Conservation (phyloP, 2,888 invertebrate genomes). For the Microchrysa polita region DNA sequence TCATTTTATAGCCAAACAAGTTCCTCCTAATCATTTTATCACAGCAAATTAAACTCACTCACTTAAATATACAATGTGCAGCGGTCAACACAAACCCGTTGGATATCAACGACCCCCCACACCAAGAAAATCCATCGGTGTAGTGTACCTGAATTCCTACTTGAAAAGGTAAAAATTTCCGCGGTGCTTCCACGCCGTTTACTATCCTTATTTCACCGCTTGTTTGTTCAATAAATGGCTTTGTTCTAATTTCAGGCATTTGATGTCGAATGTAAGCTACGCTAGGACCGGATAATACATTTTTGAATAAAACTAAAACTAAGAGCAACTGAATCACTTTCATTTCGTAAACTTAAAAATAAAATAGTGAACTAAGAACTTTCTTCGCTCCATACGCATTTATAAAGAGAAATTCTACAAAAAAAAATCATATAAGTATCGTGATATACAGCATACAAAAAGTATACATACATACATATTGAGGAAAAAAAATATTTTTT, state of each 20-base stretch:
- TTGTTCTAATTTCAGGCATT: not conserved
- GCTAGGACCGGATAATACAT: not conserved
- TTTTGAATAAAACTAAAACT: not conserved
- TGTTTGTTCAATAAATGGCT: not conserved
- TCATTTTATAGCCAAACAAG: too few species aligned
- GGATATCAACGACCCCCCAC: slow-evolving; percentile 60
- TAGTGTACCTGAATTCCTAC: slow-evolving; percentile 56
- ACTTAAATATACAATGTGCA: slow-evolving; percentile 44
- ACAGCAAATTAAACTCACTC: too few species aligned
- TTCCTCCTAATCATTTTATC: too few species aligned
- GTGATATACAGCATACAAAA: too few species aligned
- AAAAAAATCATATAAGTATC: too few species aligned
- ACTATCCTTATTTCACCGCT: slow-evolving; percentile 23
- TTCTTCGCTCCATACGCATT: too few species aligned
- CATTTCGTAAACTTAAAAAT: not conserved
- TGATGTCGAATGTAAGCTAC: not conserved
- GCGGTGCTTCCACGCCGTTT: slow-evolving; percentile 35
- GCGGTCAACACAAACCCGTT: slow-evolving; percentile 55
- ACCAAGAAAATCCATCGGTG: slow-evolving; percentile 51
- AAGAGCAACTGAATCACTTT: not conserved
- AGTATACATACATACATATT: too few species aligned
- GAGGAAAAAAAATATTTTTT: too few species aligned
- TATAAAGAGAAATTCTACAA: too few species aligned
- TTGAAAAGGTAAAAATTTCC: slow-evolving; percentile 57
- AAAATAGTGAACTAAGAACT: too few species aligned